Base-by-base conservation (phyloP, 2,113 vertebrate species). In the Mixornis gularis region DNA sequence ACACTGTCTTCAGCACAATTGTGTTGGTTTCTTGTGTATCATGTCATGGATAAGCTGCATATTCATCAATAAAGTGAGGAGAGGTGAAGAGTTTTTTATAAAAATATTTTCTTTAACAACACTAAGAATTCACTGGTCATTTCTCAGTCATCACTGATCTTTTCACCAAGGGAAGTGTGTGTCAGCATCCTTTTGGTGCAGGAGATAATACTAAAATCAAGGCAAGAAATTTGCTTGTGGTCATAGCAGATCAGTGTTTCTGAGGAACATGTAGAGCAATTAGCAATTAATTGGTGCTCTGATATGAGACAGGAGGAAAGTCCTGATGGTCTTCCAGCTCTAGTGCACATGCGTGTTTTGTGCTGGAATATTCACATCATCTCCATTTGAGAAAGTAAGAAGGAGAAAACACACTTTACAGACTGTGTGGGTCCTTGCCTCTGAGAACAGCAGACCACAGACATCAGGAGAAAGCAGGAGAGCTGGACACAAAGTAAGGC, bases 61-160 rank as follows among this genome's bases (percentile, higher is more conserved):
- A 72, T 88, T 92, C 49, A 74, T 94, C 88, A 81, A 65, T 34
- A 78, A 84, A 73, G 55, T 79, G 77, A 94, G 69, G 26, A 66
- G 32, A 93, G 3, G 43, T 87, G 8, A 94, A 89, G 30, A 74
- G n/a, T 41, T 90, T 90, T 85, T 91, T 91, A 66, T 46, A 17
- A 51, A 93, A 92, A 29, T 60, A 21, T 92, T 79, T 69, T 85
- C 55, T 49, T 77, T 41, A 56, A 25, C 27, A 79, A 7, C 43
- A 62, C 38, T 30, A 73, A 38, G 21, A 85, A 72, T 85, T 77
- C 59, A 38, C 32, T 73, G n/a, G 19, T 83, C 4, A 4, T 69
- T 49, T 80, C 13, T 6, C 24, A 63, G 40, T 20, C 43, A 46
- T 65, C 41, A 17, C 1, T 44, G 30, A 46, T 66, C 40, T 79